Conservation (phyloP, 2,797 vertebrate genomes). For the Ciconia nigra region DNA sequence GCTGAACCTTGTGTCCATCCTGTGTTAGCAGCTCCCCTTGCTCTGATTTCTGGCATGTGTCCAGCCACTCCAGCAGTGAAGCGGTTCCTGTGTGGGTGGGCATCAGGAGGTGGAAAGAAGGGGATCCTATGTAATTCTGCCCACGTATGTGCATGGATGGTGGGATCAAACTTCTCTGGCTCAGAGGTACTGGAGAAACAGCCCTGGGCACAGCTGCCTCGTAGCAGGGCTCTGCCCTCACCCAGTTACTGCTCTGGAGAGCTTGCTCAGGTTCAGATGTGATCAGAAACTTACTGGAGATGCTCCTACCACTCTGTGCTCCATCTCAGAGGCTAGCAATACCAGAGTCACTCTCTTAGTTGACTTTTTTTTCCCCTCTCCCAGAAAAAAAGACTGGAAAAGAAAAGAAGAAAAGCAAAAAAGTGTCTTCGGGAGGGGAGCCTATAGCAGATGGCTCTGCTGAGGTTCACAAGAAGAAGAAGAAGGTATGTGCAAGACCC, state of each 20-base stretch:
- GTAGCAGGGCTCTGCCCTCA: not conserved
- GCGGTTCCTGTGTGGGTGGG: not conserved
- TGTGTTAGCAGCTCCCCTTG: not conserved
- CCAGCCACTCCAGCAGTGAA: not conserved
- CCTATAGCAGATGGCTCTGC: constrained; percentile 5
- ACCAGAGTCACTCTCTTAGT: not conserved
- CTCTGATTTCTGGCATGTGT: not conserved
- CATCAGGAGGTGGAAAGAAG: not conserved
- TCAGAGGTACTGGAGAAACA: not conserved
- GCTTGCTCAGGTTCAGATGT: not conserved
- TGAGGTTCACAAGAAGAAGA: constrained; percentile 72
- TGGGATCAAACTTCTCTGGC: not conserved
- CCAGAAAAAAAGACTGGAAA: constrained; percentile 69
- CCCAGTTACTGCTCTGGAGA: not conserved
- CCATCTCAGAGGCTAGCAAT: not conserved
- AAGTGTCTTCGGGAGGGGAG: constrained; percentile 11
- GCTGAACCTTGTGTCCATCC: not conserved
- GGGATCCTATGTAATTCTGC: not conserved
- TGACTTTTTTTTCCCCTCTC: not conserved
- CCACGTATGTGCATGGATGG: rapidly evolving
- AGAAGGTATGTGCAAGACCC: constrained; percentile 47
- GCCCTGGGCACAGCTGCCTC: not conserved
- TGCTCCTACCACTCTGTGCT: not conserved
- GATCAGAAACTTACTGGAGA: not conserved
- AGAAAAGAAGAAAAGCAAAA: constrained; percentile 73